Conservation (phyloP, 2,797 vertebrate genomes). For the Poeciliopsis presidionis region DNA sequence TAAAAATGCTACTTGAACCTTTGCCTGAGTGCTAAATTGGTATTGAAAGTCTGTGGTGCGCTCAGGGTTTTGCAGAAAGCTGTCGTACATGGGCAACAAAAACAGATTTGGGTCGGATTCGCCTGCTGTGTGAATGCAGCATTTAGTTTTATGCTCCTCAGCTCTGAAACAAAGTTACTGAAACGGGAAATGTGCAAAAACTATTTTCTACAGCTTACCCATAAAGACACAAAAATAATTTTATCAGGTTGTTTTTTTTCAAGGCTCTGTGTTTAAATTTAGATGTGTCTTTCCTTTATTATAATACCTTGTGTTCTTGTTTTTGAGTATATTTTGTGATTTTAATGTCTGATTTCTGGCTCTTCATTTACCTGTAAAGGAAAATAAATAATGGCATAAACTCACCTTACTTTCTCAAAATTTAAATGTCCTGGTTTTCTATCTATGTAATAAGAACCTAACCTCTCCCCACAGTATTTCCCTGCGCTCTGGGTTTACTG, state of each 20-base stretch:
- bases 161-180: background rate
- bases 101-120: too few relatives aligned
- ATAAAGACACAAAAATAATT: background rate
- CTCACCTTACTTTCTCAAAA: background rate
- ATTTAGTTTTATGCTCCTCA: background rate
- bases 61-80: background rate
- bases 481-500: background rate
- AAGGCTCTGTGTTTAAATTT: background rate
- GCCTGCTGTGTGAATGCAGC: background rate
- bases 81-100: background rate
- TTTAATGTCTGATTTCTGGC: background rate
- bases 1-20: background rate
- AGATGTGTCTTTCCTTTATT: background rate
- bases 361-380: background rate
- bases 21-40: background rate
- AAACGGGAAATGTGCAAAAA: background rate
- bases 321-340: background rate
- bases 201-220: background rate
- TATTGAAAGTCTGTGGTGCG: background rate
- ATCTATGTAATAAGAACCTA: background rate
- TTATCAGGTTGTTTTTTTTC: background rate
- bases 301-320: background rate
- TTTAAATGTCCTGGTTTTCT: background rate
- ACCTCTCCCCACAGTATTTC: background rate
- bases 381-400: background rate